Evolutionary conservation across 1,140 invertebrate genomes (phyloP).

Genomic region (Drosophila neocordata): DNA sequence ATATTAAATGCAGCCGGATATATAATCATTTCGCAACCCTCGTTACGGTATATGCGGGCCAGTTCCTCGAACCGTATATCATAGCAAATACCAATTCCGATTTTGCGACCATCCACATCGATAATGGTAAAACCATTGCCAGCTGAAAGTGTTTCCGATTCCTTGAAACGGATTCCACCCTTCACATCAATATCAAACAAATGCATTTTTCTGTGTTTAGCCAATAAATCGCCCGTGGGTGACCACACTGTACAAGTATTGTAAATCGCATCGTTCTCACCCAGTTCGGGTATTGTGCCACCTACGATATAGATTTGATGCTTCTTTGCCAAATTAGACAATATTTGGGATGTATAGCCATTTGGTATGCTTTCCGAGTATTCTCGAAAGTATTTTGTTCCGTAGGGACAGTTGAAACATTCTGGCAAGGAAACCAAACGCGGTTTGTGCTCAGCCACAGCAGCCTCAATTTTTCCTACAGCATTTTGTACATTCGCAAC

Average conservation of each 20-base stretch:
- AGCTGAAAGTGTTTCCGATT: conserved; percentile 92
- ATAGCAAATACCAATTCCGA: conserved; percentile 97
- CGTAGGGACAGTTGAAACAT: conserved; percentile 97
- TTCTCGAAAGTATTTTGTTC: conserved; percentile 87
- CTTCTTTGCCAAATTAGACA: conserved; percentile 90
- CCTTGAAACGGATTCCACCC: conserved; percentile 95
- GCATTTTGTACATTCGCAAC: conserved; percentile 89
- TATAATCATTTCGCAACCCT: conserved; percentile 92
- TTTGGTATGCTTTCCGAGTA: conserved; percentile 93
- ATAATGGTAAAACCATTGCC: conserved; percentile 91
- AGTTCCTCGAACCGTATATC: conserved; percentile 96
- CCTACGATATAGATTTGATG: conserved; percentile 93
- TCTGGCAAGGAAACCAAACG: conserved; percentile 93
- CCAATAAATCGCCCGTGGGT: conserved; percentile 89
- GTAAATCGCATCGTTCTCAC: conserved; percentile 87
- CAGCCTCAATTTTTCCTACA: conserved; percentile 88
- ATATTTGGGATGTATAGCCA: conserved; percentile 88
- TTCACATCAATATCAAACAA: conserved; percentile 98
- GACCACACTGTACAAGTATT: conserved; percentile 97
- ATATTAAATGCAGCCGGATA: conserved; percentile 98
- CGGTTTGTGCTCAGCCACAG: conserved; percentile 88
- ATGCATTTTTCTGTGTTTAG: conserved; percentile 92
- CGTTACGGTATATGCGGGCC: conserved; percentile 91
- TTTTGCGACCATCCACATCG: conserved; percentile 88
- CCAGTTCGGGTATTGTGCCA: conserved; percentile 93